Evolutionary conservation across 2,113 vertebrate species (phyloP), one percentile per base, ranked within the genome.

Genomic region (Riparia riparia): DNA sequence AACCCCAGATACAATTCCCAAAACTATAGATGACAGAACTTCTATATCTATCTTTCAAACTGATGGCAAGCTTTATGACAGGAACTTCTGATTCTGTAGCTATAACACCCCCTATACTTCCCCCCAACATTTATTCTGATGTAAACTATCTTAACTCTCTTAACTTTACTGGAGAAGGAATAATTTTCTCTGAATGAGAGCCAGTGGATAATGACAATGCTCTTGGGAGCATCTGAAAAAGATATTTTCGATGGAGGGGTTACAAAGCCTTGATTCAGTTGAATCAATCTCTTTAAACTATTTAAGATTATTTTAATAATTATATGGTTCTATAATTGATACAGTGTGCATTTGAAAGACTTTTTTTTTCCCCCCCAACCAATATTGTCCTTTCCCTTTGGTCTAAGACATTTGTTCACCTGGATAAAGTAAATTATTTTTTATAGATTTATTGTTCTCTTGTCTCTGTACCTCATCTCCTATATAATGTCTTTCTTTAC

Each of bases 71-170:
- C 56, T 72, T 72, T 51, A 37, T 32, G 41, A 29, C 2, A 24
- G 24, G 42, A 2, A 32, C 24, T 92, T 68, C 32, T 25, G 11
- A 71, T 57, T 82, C 39, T 80, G 32, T 29, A 69, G 26, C 20
- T 65, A 17, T 10, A 64, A 53, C 49, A 7, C 1, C 4, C 4
- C 3, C 2, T 1, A 4, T 37, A 37, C 37, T 37, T 4, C 21
- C 12, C 25, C 13, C 6, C 26, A 9, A 3, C 10, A 32, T 9
- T 45, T 77, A 37, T 53, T 53, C 18, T 54, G 28, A 24, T n/a
- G 6, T n/a, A 37, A 66, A 82, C 12, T n/a, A 15, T 37, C 47
- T 61, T 41, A 32, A 53, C 20, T 81, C 7, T 6, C 22, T 78
- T 8, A 20, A n/a, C 2, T 72, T 49, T 25, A 50, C 6, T 19